Conservation (phyloP, 2,888 invertebrate species). For the Hecatera dysodea region DNA sequence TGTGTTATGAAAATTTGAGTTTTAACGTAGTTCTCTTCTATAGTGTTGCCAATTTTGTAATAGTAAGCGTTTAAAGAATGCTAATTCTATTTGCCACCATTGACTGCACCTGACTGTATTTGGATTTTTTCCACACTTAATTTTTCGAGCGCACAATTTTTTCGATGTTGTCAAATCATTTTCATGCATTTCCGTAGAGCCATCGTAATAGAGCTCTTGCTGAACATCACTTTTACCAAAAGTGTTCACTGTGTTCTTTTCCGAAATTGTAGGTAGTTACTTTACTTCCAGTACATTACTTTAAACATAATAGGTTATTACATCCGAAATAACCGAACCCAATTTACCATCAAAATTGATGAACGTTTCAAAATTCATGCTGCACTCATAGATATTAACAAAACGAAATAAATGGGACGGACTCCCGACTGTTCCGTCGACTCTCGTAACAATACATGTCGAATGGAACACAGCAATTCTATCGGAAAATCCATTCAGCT, state of each 20-base stretch:
- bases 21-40: slow-evolving; percentile 18
- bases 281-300: slow-evolving; percentile 40
- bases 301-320: slow-evolving; percentile 38
- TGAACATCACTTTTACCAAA: background rate
- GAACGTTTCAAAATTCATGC: slow-evolving; percentile 63
- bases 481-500: slow-evolving; percentile 87
- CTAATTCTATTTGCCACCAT: background rate
- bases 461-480: slow-evolving; percentile 83
- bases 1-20: slow-evolving; percentile 26
- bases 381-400: slow-evolving; percentile 64
- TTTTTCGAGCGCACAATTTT: background rate
- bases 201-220: slow-evolving; percentile 1
- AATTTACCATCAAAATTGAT: slow-evolving; percentile 62
- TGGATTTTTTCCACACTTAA: background rate
- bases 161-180: background rate
- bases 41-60: background rate
- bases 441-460: slow-evolving; percentile 76
- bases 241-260: slow-evolving; percentile 16
- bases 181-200: slow-evolving; percentile 11
- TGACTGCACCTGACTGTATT: background rate
- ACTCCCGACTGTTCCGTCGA: slow-evolving; percentile 78
- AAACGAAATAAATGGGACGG: slow-evolving; percentile 79
- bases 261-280: slow-evolving; percentile 27
- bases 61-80: background rate
- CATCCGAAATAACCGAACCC: slow-evolving; percentile 34